These are phyloP conservation scores for Eilema sororculum DNA, from an alignment of 2,888 invertebrate species.

Conservation along the genomic window DNA sequence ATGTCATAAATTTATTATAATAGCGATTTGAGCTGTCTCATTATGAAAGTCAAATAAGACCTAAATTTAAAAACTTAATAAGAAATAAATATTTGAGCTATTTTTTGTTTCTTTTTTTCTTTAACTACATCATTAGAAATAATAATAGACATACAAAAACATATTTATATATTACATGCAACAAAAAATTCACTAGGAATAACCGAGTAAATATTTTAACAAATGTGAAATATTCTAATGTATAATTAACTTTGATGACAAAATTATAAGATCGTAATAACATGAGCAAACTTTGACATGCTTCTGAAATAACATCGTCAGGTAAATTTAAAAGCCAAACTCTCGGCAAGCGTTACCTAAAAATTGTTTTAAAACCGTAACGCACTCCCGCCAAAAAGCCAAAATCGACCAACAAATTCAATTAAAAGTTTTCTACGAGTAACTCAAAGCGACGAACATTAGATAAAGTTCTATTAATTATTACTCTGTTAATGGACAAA, in stretches of 20 bases:
- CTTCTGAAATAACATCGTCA: conserved; percentile 43
- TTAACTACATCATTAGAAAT: conserved; percentile 1
- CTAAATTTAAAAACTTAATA: conserved; percentile 29
- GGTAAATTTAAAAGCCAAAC: conserved; percentile 63
- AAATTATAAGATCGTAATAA: conserved; percentile 24
- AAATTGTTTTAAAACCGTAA: conserved; percentile 71
- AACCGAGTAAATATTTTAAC: not conserved
- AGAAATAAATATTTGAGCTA: conserved; percentile 31
- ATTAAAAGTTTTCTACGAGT: conserved; percentile 81
- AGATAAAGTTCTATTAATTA: conserved; percentile 83
- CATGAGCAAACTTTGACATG: conserved; percentile 40
- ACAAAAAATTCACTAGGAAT: not conserved
- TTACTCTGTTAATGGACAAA: conserved; percentile 79
- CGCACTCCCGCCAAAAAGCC: conserved; percentile 74
- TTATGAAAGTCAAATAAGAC: conserved; percentile 35
- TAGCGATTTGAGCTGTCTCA: conserved; percentile 35
- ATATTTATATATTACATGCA: not conserved
- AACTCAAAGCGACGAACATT: conserved; percentile 76
- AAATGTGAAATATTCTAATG: not conserved
- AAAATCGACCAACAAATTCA: conserved; percentile 81
- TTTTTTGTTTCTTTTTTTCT: too few species aligned
- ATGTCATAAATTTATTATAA: conserved; percentile 41
- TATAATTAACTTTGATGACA: not conserved
- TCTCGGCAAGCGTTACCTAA: conserved; percentile 65
- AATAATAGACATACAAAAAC: conserved; percentile 1